Percentiles rank a stretch among this genome's conserved stretches.
These are phyloP conservation scores for Saccostrea cuccullata DNA, from an alignment of 1,140 invertebrate species.

Conservation along the genomic window DNA sequence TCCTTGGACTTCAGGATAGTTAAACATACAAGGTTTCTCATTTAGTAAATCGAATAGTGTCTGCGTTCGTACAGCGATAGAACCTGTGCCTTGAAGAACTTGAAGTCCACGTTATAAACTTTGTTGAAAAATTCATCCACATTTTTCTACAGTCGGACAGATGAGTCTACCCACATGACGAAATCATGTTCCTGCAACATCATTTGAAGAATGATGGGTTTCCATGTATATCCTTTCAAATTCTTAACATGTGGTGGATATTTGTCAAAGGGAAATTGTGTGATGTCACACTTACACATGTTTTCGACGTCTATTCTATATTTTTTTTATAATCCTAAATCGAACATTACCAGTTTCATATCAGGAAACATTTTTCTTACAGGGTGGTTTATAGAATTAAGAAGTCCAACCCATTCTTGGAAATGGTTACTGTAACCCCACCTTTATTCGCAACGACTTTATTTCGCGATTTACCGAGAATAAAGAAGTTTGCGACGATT, in stretches of 20 bases:
- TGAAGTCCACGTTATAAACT: neutral
- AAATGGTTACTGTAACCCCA: too few species aligned
- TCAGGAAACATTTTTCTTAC: neutral
- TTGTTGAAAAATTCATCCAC: too few species aligned
- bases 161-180: too few species aligned
- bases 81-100: neutral
- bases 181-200: too few species aligned
- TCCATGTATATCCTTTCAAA: too few species aligned
- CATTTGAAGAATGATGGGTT: too few species aligned
- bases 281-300: constrained; percentile 1
- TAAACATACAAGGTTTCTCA: constrained; percentile 33
- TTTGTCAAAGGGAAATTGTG: neutral
- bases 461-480: too few species aligned
- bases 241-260: neutral
- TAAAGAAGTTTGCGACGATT: too few species aligned
- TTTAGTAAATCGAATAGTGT: constrained; percentile 34
- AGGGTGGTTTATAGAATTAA: neutral
- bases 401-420: neutral
- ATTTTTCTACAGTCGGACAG: too few species aligned
- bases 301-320: neutral
- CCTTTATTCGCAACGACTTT: too few species aligned
- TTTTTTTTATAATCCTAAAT: constrained; percentile 30
- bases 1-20: neutral
- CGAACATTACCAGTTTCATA: constrained; percentile 41
- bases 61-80: neutral